Evolutionary conservation across 92 coral and sea anemone species (phyloP).

Genomic region (Micromussa lordhowensis): DNA sequence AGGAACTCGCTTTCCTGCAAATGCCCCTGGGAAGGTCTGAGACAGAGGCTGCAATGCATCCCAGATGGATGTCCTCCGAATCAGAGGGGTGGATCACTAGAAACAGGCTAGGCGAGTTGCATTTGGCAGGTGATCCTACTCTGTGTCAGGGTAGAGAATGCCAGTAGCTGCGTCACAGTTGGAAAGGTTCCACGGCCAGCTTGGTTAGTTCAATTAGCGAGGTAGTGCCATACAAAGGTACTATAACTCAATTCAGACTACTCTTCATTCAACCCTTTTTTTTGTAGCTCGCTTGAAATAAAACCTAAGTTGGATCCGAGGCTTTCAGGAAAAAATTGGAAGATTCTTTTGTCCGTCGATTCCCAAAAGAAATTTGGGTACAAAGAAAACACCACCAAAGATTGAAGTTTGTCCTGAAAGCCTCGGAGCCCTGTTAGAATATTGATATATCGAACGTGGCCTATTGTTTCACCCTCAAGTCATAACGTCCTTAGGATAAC

Average conservation of each 20-base stretch:
- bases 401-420: too few relatives aligned
- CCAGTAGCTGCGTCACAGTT: slow-evolving; percentile 96
- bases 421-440: too few relatives aligned
- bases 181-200: slow-evolving; percentile 99
- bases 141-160: slow-evolving; percentile 72
- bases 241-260: slow-evolving; percentile 99
- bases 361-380: too few relatives aligned
- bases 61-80: slow-evolving; percentile 93
- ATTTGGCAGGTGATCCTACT: slow-evolving; percentile 77
- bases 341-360: too few relatives aligned
- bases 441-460: too few relatives aligned
- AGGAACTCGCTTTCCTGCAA: slow-evolving; percentile 85
- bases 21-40: slow-evolving; percentile 99
- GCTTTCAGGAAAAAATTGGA: too few relatives aligned
- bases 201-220: slow-evolving; percentile 97
- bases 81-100: slow-evolving; percentile 91
- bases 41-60: slow-evolving; percentile 84
- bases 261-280: slow-evolving; percentile 89
- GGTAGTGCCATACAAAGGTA: slow-evolving; percentile 75
- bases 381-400: too few relatives aligned
- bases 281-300: too few relatives aligned
- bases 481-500: neutral
- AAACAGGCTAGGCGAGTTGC: slow-evolving; percentile 96
- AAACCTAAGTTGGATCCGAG: neutral
- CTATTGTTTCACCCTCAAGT: neutral